Percentiles rank a stretch among this genome's conserved stretches.
phyloP scores from a whole-genome alignment of 1,140 invertebrate genomes.

The Conus ventricosus region DNA sequence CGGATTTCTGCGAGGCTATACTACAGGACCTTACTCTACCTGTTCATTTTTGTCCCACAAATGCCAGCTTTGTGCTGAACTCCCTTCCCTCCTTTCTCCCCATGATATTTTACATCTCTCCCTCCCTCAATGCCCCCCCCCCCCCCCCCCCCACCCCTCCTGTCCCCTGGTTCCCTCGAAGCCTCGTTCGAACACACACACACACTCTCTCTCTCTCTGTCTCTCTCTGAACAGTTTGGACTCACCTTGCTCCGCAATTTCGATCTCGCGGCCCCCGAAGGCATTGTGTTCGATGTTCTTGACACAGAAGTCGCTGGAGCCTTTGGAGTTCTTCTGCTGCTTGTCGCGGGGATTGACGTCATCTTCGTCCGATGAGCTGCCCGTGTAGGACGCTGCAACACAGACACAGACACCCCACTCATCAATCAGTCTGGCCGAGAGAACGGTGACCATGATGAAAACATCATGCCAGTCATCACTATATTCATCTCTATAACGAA shows the following conservation, averaged over 20 bases:
- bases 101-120: too few species aligned
- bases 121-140: too few species aligned
- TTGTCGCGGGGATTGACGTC: conserved; percentile 91
- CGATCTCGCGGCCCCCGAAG: conserved; percentile 96
- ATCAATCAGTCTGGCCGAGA: neutral
- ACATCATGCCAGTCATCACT: neutral
- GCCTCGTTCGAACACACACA: too few species aligned
- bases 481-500: neutral
- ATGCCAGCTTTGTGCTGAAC: too few species aligned
- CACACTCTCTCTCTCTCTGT: too few species aligned
- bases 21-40: too few species aligned
- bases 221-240: too few species aligned
- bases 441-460: neutral
- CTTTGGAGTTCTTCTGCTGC: conserved; percentile 86
- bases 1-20: too few species aligned
- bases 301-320: conserved; percentile 92
- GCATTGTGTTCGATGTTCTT: conserved; percentile 93
- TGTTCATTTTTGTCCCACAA: too few species aligned
- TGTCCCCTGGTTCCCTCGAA: too few species aligned
- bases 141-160: too few species aligned
- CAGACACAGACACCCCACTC: conserved; percentile 43
- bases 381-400: conserved; percentile 87
- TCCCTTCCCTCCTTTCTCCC: too few species aligned
- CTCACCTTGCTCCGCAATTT: conserved; percentile 96
- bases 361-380: conserved; percentile 90